Percentiles rank a stretch among this genome's conserved stretches.
Conservation (phyloP, 2,797 vertebrate genomes). For the Muscicapa comitata region DNA sequence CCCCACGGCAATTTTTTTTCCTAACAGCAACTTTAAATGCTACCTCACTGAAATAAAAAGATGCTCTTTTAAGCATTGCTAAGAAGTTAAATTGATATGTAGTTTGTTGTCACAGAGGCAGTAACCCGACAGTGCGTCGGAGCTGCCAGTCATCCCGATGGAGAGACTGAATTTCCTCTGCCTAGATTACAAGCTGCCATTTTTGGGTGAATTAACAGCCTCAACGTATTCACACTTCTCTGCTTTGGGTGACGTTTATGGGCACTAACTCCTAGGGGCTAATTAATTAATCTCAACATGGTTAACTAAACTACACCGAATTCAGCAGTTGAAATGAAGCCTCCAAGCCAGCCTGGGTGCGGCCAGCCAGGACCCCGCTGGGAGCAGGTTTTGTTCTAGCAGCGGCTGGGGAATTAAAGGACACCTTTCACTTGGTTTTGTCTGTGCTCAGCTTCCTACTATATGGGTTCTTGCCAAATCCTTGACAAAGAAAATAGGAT, state of each 20-base stretch:
- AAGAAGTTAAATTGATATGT: constrained; percentile 64
- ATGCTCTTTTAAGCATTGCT: constrained; percentile 62
- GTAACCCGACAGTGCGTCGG: constrained; percentile 25
- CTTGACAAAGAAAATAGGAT: constrained; percentile 65
- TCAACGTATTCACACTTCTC: constrained; percentile 74
- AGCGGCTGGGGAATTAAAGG: constrained; percentile 70
- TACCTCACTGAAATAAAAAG: constrained; percentile 59
- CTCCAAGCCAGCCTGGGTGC: constrained; percentile 57
- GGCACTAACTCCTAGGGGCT: constrained; percentile 77
- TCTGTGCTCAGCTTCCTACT: constrained; percentile 70
- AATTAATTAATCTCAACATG: constrained; percentile 82
- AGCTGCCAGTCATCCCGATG: constrained; percentile 64
- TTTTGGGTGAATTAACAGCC: constrained; percentile 77
- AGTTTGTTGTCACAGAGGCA: constrained; percentile 50
- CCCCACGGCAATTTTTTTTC: constrained; percentile 44
- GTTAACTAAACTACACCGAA: constrained; percentile 73
- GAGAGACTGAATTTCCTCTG: constrained; percentile 69
- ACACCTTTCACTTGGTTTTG: constrained; percentile 73
- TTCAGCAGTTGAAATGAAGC: constrained; percentile 65
- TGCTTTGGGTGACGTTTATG: constrained; percentile 73
- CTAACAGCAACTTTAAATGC: constrained; percentile 58
- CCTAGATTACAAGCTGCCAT: constrained; percentile 71
- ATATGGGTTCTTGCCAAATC: constrained; percentile 66
- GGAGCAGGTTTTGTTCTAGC: constrained; percentile 70
- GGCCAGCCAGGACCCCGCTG: constrained; percentile 61